Evolutionary conservation across 2,888 invertebrate species (phyloP), one percentile per base, ranked within the genome.

Genomic region (Apomyelois bistriatella): DNA sequence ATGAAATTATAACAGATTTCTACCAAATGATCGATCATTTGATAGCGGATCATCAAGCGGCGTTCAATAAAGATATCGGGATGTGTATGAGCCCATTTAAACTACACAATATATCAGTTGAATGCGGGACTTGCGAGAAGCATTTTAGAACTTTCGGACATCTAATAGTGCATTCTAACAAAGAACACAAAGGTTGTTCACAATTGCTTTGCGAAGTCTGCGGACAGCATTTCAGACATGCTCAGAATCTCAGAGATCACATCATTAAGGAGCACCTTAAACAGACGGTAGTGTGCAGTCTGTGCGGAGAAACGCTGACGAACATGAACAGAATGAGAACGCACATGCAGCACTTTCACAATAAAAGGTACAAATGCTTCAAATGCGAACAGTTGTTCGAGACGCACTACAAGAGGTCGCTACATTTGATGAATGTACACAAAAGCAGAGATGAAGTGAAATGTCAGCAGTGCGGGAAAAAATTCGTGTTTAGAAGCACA

Each of bases 241-340:
- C 53, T 0, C 58, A 58, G 9, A 59, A 66, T 13, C 60, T 76
- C 9, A 54, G 63, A 5, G 58, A 66, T 15, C 77, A 78, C 46
- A 59, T 66, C 3, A 65, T 56, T n/a, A 64, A 58, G 7, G 64
- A 64, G 10, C 76, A 76, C 40, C 54, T 58, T 0, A 61, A 62
- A 12, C 64, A 64, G 9, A 60, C 66, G 1, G 57, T 68, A 0
- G 56, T 65, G 36, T 79, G 78, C 47, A 54, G 58, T 0, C 51
- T 70, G 1, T 76, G 73, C 42, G 69, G 74, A 0, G 74, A 74
- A 40, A 64, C 68, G 0, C 74, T 84, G n/a, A 60, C 53, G 53
- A 78, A 74, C 56, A 65, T 65, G 0, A 66, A 75, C 0, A 74
- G 78, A n/a, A 57, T 81, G 43, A 63, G 72, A 12, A 81, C 73